phyloP scores from a whole-genome alignment of 2,888 invertebrate genomes.

The Yponomeuta cagnagella region DNA sequence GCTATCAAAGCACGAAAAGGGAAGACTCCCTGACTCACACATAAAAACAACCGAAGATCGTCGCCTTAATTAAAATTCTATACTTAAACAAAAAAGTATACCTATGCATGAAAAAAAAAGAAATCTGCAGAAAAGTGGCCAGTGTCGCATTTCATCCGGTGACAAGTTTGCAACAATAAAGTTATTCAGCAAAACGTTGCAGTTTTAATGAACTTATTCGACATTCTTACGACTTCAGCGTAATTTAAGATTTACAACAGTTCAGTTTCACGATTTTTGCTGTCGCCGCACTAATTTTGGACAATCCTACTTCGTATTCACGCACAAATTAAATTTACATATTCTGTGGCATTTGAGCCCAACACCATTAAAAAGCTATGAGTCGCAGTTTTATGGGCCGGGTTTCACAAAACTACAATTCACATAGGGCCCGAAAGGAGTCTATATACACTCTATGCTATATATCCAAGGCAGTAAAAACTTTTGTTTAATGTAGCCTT shows the following conservation, averaged over 20 bases:
- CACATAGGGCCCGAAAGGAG: too few relatives aligned
- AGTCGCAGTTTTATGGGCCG: too few relatives aligned
- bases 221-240: not conserved
- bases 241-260: not conserved
- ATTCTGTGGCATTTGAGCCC: too few relatives aligned
- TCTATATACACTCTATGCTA: too few relatives aligned
- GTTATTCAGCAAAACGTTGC: not conserved
- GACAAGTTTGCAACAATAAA: not conserved
- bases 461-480: too few relatives aligned
- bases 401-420: too few relatives aligned
- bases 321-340: too few relatives aligned
- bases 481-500: too few relatives aligned
- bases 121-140: not conserved
- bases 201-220: not conserved
- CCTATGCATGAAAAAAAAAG: not conserved
- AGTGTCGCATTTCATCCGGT: not conserved
- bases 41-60: too few relatives aligned
- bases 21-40: too few relatives aligned
- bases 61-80: not conserved
- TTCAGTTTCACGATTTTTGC: constrained; percentile 13
- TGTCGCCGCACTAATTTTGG: constrained; percentile 1
- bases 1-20: too few relatives aligned
- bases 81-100: not conserved
- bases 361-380: too few relatives aligned
- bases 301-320: not conserved